Evolutionary conservation across 2,888 invertebrate genomes (phyloP).

Genomic region (Lymantria dispar): DNA sequence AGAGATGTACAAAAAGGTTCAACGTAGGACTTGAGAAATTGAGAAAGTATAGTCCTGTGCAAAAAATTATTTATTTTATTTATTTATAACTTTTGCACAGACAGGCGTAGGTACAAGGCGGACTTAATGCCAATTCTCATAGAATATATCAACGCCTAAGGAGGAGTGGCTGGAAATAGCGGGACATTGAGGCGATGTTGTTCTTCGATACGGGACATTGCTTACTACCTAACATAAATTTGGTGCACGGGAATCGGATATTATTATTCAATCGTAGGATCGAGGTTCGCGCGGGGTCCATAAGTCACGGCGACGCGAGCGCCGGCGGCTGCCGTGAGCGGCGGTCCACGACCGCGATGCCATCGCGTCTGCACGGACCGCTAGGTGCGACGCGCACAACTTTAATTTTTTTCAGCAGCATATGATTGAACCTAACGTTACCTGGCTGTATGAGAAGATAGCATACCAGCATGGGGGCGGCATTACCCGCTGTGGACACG

Average conservation of each 20-base stretch:
- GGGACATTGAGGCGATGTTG: conserved; percentile 63
- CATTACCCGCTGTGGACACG: too few species aligned
- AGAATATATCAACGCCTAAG: conserved; percentile 58
- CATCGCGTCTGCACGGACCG: conserved; percentile 67
- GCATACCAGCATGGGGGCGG: too few species aligned
- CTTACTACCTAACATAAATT: conserved; percentile 81
- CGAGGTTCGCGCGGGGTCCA: conserved; percentile 78
- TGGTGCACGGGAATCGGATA: conserved; percentile 79
- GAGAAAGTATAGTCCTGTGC: too few species aligned
- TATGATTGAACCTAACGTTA: too few species aligned
- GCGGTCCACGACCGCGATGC: conserved; percentile 78
- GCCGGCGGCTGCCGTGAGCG: conserved; percentile 80
- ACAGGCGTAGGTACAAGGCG: conserved; percentile 43
- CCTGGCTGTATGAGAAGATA: too few species aligned
- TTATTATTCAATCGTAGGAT: conserved; percentile 82
- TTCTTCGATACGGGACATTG: conserved; percentile 71
- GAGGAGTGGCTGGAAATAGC: conserved; percentile 63
- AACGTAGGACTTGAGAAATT: too few species aligned
- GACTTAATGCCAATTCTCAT: conserved; percentile 69
- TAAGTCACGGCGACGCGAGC: conserved; percentile 79
- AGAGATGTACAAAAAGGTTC: too few species aligned
- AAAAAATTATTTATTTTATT: too few species aligned
- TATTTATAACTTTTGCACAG: too few species aligned
- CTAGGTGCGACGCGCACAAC: conserved; percentile 42
- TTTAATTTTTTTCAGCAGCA: too few species aligned